Conservation (phyloP, 2,888 invertebrate genomes). For the Drosophila flavopinicola region DNA sequence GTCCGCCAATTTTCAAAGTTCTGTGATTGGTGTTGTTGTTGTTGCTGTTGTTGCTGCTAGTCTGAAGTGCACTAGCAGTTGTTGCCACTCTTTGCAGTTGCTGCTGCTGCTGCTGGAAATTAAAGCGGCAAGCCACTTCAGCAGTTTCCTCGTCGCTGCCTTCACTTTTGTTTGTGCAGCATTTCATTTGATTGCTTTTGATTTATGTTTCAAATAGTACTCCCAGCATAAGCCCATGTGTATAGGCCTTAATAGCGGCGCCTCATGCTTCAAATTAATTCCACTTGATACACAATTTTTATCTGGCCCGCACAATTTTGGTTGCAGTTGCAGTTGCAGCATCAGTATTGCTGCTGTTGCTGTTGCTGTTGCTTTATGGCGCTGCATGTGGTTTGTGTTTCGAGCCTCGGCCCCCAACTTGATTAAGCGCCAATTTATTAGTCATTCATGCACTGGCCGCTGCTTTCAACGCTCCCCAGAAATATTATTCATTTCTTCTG, state of each 20-base stretch:
- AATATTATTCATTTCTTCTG: conserved; percentile 68
- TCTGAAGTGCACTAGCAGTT: conserved; percentile 57
- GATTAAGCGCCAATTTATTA: conserved; percentile 78
- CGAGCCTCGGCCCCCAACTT: conserved; percentile 54
- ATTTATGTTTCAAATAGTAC: conserved; percentile 64
- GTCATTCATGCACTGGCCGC: conserved; percentile 58
- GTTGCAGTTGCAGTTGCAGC: conserved; percentile 41
- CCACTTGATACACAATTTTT: conserved; percentile 66
- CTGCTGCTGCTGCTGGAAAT: conserved; percentile 33
- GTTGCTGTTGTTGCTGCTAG: conserved; percentile 26
- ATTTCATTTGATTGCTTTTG: conserved; percentile 81
- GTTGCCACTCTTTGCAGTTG: conserved; percentile 45
- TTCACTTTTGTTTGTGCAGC: conserved; percentile 56
- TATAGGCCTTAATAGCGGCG: conserved; percentile 18
- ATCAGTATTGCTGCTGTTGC: conserved; percentile 11
- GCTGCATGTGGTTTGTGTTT: conserved; percentile 42
- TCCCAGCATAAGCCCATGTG: conserved; percentile 4
- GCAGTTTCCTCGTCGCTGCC: conserved; percentile 37
- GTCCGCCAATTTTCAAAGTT: conserved; percentile 54
- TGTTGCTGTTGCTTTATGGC: conserved; percentile 24
- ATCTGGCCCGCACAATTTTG: conserved; percentile 37
- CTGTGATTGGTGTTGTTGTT: conserved; percentile 44
- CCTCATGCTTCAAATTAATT: conserved; percentile 64
- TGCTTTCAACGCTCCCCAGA: conserved; percentile 70
- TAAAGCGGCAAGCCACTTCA: conserved; percentile 57